Evolutionary conservation across 2,113 vertebrate genomes (phyloP), one percentile per base, ranked within the genome.

Genomic region (Atractosteus spatula): DNA sequence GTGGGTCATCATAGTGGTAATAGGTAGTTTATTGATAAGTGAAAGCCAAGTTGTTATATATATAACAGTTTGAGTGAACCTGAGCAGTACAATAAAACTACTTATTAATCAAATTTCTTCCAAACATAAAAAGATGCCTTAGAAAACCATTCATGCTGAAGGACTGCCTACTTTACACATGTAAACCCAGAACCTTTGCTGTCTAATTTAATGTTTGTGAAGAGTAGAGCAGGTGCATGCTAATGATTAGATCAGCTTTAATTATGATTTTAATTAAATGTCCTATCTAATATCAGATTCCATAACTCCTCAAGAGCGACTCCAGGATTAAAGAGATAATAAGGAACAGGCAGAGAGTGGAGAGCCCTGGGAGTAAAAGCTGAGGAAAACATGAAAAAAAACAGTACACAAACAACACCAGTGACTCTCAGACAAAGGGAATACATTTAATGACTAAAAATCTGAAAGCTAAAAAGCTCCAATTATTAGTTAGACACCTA

Each of bases 211-310:
- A 87, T 81, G 71, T 86, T 79, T 83, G 81, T 68, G 77, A 89
- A 83, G 81, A 77, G 87, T 84, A 89, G 87, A 92, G 89, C 94
- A 95, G 94, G 93, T 95, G 94, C 91, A 93, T 93, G 90, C 83
- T 93, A 90, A 94, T 92, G 89, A 94, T 93, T 90, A 94, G 91
- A 95, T 95, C 93, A 92, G 93, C 93, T 94, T 93, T 94, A 94
- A 93, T 95, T 95, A 93, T 89, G 89, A 92, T 93, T 94, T 94
- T 94, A 95, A 94, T 95, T 95, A 95, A 93, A 92, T 88, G 89
- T 89, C 90, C 90, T 77, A 91, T 93, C 89, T 91, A 64, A 91
- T 86, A 93, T 68, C 78, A 74, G 77, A 77, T 77, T 83, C 72
- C 17, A 57, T 78, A 86, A 77, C 71, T 82, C 67, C 69, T 78